Conservation (phyloP, 2,888 invertebrate species). For the Drymonia ruficornis region DNA sequence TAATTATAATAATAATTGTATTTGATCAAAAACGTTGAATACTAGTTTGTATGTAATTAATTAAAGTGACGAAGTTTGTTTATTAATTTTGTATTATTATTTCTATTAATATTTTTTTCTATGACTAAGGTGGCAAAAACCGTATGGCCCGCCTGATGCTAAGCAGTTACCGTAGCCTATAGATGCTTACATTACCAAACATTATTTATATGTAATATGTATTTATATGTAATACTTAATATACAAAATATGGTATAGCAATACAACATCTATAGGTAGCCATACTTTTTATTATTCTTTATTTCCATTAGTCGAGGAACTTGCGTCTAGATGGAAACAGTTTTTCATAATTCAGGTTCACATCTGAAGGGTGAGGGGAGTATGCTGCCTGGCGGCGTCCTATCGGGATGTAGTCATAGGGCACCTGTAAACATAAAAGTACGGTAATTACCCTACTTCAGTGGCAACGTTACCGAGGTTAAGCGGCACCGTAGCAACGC, state of each 20-base stretch:
- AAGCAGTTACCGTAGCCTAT: no score
- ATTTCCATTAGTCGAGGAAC: conserved; percentile 32
- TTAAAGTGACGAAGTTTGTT: conserved; percentile 55
- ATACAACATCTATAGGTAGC: neutral
- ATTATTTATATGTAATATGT: no score
- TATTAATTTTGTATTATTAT: conserved; percentile 20
- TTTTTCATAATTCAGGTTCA: conserved; percentile 64
- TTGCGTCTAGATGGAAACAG: conserved; percentile 63
- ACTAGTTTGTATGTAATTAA: conserved; percentile 32
- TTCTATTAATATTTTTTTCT: neutral
- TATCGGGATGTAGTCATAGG: conserved; percentile 73
- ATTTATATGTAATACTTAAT: no score
- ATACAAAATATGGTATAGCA: no score
- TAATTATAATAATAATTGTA: conserved; percentile 15
- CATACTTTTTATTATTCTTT: neutral
- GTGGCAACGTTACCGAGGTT: no score
- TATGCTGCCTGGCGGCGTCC: conserved; percentile 41
- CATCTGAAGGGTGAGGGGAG: conserved; percentile 55
- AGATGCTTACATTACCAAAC: no score
- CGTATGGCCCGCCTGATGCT: no score
- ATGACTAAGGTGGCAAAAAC: no score
- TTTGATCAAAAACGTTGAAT: conserved; percentile 26
- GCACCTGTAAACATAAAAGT: conserved; percentile 58
- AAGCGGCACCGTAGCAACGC: no score
- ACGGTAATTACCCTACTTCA: neutral